Evolutionary conservation across 2,113 vertebrate genomes (phyloP), one percentile per base, ranked within the genome.

Genomic region (Brachionichthys hirsutus): DNA sequence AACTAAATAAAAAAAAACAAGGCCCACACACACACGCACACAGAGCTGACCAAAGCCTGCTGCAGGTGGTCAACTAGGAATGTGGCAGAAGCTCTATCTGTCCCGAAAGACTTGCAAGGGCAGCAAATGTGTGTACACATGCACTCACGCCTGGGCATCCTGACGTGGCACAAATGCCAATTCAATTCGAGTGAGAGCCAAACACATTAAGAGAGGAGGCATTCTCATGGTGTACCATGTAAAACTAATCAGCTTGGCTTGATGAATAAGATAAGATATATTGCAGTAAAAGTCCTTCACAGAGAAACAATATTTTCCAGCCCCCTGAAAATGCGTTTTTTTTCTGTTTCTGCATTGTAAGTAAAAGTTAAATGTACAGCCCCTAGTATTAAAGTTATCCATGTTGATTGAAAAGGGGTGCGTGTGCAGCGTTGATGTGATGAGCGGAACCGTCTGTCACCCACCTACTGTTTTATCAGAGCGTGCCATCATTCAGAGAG

Each of bases 391-490:
- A 38, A 38, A 12, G 9, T 2, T 38, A 10, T 38, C 8, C 36
- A 38, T 42, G 16, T 20, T 53, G n/a, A 11, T 46, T 46, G 45
- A 2, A 38, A 13, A 12, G 14, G 13, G 54, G 48, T 22, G 36
- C 22, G 53, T 34, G 15, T 17, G 22, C 19, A 7, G 1, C 17
- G 45, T 46, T 53, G 20, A 44, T 40, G 30, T 77, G 63, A 76
- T 69, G 57, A 79, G 58, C 48, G 51, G 30, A 75, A 74, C 67
- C 72, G 75, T 60, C 58, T 80, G 70, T 75, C 64, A 59, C 54
- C 54, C 67, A 24, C 58, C 57, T 54, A 49, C 67, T 0, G 70
- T 10, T 64, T 43, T 18, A 57, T 59, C 53, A 73, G 50, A 47
- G 65, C 17, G 6, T 2, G 19, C 69, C 44, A 53, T 62, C 73